These are phyloP conservation scores for Hartigia nigra DNA, from an alignment of 2,888 invertebrate species.

Conservation along the genomic window DNA sequence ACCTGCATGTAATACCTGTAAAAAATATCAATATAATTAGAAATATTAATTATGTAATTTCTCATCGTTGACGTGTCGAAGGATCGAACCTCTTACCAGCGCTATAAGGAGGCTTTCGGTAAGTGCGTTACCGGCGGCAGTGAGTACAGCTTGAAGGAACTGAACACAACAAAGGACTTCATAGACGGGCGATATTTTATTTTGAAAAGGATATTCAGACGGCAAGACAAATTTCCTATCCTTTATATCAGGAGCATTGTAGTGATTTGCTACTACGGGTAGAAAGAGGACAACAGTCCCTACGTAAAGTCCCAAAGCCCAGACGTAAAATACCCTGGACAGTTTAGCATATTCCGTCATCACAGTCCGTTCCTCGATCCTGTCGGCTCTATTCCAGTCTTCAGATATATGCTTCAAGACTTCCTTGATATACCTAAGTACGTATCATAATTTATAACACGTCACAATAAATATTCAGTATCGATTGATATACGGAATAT, in stretches of 20 bases:
- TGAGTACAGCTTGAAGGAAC: conserved; percentile 22
- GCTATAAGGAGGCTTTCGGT: conserved; percentile 26
- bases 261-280: neutral
- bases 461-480: neutral
- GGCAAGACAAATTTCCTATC: conserved; percentile 28
- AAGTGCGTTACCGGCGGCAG: conserved; percentile 21
- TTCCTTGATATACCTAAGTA: neutral
- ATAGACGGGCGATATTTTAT: conserved; percentile 25
- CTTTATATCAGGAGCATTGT: neutral
- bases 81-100: conserved; percentile 19
- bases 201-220: conserved; percentile 29
- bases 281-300: neutral
- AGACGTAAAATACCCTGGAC: neutral
- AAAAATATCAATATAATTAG: neutral
- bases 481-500: neutral
- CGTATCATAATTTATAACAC: neutral
- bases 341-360: neutral
- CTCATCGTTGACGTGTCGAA: neutral
- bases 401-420: neutral
- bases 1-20: neutral
- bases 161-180: conserved; percentile 24
- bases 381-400: neutral
- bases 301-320: neutral
- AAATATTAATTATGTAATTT: neutral
- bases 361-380: neutral